phyloP scores from a whole-genome alignment of 2,113 vertebrate species.

The Dromas ardeola region DNA sequence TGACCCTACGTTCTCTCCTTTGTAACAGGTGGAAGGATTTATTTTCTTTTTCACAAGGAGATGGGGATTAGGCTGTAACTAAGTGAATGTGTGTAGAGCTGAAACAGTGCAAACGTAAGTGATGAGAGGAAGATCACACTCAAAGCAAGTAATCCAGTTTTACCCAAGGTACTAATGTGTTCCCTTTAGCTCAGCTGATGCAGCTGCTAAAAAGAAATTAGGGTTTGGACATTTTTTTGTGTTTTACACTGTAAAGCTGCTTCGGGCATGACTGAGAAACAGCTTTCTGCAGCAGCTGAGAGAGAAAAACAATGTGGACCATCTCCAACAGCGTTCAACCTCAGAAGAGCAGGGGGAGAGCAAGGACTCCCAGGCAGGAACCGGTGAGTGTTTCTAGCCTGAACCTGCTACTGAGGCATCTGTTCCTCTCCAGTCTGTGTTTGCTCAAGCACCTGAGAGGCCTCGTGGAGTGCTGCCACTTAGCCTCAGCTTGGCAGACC shows the following conservation, averaged over 20 bases:
- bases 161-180: background rate
- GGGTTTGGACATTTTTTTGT: background rate
- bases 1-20: background rate
- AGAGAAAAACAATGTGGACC: background rate
- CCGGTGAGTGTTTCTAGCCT: background rate
- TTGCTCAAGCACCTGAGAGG: slow-evolving; percentile 53
- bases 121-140: background rate
- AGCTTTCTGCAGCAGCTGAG: background rate
- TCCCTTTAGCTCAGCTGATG: background rate
- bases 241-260: background rate
- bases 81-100: background rate
- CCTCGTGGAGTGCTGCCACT: background rate
- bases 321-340: background rate
- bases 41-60: background rate
- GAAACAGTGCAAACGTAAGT: background rate
- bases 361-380: background rate
- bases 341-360: background rate
- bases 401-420: background rate
- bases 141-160: background rate
- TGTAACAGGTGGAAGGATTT: background rate
- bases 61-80: background rate
- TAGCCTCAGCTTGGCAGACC: background rate
- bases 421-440: slow-evolving; percentile 36
- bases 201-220: background rate
- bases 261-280: background rate